phyloP scores from a whole-genome alignment of 2,888 invertebrate species.

The Campoplex nolae region DNA sequence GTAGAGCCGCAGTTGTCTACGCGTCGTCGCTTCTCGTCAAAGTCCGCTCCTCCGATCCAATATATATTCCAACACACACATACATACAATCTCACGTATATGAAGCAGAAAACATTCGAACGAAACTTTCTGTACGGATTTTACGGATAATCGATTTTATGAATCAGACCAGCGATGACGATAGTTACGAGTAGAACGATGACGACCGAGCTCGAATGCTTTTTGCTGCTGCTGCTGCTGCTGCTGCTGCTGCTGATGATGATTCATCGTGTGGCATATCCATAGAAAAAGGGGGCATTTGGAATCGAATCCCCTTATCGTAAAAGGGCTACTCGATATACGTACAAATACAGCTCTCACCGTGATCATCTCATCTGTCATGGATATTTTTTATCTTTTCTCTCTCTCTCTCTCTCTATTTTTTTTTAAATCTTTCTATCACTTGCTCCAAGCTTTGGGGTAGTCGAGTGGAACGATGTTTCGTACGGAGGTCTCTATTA shows the following conservation, averaged over 20 bases:
- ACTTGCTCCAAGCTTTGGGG: neutral
- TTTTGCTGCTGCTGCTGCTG: slow-evolving; percentile 22
- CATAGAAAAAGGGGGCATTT: slow-evolving; percentile 17
- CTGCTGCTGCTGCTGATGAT: slow-evolving; percentile 25
- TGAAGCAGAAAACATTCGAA: neutral
- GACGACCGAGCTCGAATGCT: neutral
- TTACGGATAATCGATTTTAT: slow-evolving; percentile 61
- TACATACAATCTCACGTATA: neutral
- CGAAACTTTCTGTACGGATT: slow-evolving; percentile 31
- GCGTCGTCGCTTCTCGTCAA: slow-evolving; percentile 67
- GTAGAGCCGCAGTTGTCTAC: slow-evolving; percentile 60
- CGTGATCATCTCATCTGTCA: slow-evolving; percentile 28
- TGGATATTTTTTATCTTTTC: slow-evolving; percentile 1
- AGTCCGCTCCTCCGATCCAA: slow-evolving; percentile 45
- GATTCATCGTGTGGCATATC: slow-evolving; percentile 52
- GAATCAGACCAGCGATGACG: slow-evolving; percentile 58
- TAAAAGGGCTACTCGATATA: slow-evolving; percentile 22
- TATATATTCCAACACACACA: neutral
- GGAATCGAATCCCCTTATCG: slow-evolving; percentile 57
- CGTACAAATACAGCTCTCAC: slow-evolving; percentile 5
- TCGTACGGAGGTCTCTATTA: neutral
- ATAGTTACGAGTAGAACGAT: slow-evolving; percentile 29
- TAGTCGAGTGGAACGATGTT: neutral
- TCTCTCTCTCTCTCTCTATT: neutral
- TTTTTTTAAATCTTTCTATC: neutral